Percentiles rank a stretch among this genome's conserved stretches.
Conservation (phyloP, 2,113 vertebrate genomes). For the Asarcornis scutulata region DNA sequence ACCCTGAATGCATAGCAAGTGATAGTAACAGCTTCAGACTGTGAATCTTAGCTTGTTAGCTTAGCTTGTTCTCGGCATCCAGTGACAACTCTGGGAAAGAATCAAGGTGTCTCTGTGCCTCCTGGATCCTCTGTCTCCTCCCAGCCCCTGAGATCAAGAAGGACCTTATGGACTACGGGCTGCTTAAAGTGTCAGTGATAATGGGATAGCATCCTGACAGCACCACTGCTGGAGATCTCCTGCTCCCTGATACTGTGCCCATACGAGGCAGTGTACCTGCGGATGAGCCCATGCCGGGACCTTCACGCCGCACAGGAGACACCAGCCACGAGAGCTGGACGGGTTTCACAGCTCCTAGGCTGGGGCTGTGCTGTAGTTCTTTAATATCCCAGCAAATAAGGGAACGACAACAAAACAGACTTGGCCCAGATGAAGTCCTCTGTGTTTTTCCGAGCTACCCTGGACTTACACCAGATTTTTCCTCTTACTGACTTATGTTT, state of each 20-base stretch:
- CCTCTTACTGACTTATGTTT: background rate
- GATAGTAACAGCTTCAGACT: background rate
- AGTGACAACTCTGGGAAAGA: background rate
- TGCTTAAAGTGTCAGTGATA: background rate
- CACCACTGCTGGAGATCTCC: background rate
- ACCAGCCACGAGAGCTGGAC: background rate
- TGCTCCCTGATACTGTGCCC: background rate
- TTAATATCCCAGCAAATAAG: background rate
- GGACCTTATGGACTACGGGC: rapidly evolving
- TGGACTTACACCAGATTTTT: background rate
- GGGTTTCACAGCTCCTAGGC: background rate
- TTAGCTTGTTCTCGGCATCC: background rate
- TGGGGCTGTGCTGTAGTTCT: background rate
- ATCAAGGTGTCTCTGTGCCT: background rate
- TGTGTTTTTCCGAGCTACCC: background rate
- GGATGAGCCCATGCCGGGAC: background rate
- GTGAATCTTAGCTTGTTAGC: no score
- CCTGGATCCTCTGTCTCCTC: background rate
- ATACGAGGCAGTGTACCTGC: rapidly evolving
- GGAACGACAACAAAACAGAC: no score
- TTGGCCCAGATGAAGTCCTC: background rate
- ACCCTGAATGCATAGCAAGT: background rate
- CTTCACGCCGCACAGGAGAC: rapidly evolving
- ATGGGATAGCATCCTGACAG: background rate
- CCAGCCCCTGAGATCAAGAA: background rate